A percentile compares a stretch with the other conserved stretches of the same genome.
Evolutionary conservation across 1,140 invertebrate species (phyloP).

Genomic region (Lysiphlebus fabarum): DNA sequence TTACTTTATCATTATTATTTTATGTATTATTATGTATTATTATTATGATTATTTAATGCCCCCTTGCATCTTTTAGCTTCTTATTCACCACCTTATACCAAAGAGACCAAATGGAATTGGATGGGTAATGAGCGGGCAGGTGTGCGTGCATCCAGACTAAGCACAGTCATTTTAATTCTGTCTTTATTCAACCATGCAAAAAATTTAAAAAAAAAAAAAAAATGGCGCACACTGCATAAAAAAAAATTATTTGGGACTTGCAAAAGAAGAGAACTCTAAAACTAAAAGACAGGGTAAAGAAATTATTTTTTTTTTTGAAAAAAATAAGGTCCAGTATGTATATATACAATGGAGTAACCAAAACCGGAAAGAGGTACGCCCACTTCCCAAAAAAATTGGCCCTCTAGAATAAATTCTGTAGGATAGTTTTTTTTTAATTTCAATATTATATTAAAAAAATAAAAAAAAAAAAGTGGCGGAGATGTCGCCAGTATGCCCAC

Average conservation of each 20-base stretch:
- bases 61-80: no score
- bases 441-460: conserved; percentile 24
- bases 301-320: neutral
- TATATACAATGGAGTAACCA: conserved; percentile 37
- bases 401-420: conserved; percentile 34
- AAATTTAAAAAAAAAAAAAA: no score
- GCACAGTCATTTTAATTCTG: no score
- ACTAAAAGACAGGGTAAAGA: conserved; percentile 21
- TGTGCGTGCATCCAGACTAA: conserved; percentile 1
- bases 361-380: conserved; percentile 48
- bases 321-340: no score
- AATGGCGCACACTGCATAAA: conserved; percentile 6
- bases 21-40: no score
- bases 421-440: neutral
- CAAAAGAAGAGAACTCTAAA: conserved; percentile 9
- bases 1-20: no score
- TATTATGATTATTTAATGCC: no score
- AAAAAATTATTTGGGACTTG: neutral
- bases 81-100: no score
- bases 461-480: conserved; percentile 12
- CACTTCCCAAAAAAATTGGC: conserved; percentile 43
- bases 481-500: conserved; percentile 12
- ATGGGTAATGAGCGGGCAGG: conserved; percentile 23
- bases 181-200: conserved; percentile 17
- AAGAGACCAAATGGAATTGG: neutral